A percentile compares a stretch with the other conserved stretches of the same genome.
These are phyloP conservation scores for Spizaetus ornatus DNA, from an alignment of 2,113 vertebrate species.

Conservation along the genomic window DNA sequence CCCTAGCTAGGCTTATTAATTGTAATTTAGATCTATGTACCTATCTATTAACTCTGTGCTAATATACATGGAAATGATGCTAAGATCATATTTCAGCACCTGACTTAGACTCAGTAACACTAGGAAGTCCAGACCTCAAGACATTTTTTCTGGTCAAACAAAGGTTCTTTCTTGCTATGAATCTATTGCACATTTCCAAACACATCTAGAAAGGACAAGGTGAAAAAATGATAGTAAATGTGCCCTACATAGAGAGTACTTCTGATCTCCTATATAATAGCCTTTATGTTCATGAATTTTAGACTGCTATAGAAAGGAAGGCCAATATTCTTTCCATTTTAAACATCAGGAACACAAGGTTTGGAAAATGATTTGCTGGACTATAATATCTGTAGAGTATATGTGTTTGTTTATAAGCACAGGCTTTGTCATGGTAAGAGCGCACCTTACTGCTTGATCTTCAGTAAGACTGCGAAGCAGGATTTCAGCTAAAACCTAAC, in stretches of 20 bases:
- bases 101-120: background rate
- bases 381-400: background rate
- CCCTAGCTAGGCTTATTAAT: conserved; percentile 53
- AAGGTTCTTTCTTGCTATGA: background rate
- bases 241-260: background rate
- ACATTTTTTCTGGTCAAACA: background rate
- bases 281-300: background rate
- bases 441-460: background rate
- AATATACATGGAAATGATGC: conserved; percentile 36
- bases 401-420: background rate
- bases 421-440: background rate
- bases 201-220: background rate
- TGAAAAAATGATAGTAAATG: background rate
- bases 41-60: conserved; percentile 58
- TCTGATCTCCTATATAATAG: background rate
- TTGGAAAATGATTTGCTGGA: background rate
- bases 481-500: background rate
- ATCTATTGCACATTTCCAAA: background rate
- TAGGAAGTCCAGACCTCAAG: background rate
- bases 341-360: background rate
- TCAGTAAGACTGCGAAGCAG: background rate
- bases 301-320: background rate
- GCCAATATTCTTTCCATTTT: background rate
- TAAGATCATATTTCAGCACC: conserved; percentile 29
- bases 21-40: conserved; percentile 64